phyloP scores from a whole-genome alignment of 2,888 invertebrate species.

The Euzophera pinguis region DNA sequence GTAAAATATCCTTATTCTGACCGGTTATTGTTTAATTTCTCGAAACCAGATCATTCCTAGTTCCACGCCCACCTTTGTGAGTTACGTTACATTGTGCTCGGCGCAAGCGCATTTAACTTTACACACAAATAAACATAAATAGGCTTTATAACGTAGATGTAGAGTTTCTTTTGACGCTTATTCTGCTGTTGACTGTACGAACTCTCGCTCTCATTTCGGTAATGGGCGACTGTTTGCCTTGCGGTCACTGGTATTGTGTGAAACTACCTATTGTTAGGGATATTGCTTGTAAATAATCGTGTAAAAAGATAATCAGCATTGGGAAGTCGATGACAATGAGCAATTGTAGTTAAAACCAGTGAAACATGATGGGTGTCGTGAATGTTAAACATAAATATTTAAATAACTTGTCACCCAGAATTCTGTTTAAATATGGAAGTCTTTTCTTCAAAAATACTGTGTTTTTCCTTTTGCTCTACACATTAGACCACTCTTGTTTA shows the following conservation, averaged over 20 bases:
- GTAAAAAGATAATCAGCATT: constrained; percentile 3
- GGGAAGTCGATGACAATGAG: constrained; percentile 3
- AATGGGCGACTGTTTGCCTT: constrained; percentile 26
- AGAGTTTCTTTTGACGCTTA: not conserved
- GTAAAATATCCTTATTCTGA: constrained; percentile 10
- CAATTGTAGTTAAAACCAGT: not conserved
- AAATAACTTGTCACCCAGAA: no score
- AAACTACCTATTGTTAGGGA: constrained; percentile 10
- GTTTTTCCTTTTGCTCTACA: no score
- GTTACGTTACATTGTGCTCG: constrained; percentile 32
- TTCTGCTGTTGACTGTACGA: not conserved
- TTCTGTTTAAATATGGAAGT: no score
- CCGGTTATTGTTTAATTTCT: constrained; percentile 1
- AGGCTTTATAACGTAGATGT: not conserved
- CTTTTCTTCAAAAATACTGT: no score
- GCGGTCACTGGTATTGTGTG: constrained; percentile 18
- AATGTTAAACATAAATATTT: no score
- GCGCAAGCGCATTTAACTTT: not conserved
- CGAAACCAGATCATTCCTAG: constrained; percentile 27
- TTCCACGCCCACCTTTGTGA: constrained; percentile 34
- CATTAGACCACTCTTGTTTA: no score
- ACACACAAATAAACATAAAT: not conserved
- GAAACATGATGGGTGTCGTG: not conserved
- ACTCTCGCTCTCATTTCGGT: constrained; percentile 51
- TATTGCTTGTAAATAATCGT: constrained; percentile 8